Evolutionary conservation across 2,888 invertebrate genomes (phyloP).

Genomic region (Phrixothrix hirtus): DNA sequence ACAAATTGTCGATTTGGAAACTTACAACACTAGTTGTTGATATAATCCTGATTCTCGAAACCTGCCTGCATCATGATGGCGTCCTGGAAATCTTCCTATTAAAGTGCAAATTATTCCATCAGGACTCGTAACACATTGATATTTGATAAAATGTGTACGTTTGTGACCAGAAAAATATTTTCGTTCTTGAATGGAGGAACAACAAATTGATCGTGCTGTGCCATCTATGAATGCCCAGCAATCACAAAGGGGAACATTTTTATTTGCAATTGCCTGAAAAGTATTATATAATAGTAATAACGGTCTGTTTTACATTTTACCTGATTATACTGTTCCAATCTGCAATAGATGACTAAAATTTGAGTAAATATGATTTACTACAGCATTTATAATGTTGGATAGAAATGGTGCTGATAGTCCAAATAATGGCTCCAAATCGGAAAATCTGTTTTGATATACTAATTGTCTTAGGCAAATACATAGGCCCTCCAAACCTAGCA

Average conservation of each 20-base stretch:
- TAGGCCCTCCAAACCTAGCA: no score
- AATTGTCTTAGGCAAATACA: no score
- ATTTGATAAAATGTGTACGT: slow-evolving; percentile 33
- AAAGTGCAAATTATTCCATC: slow-evolving; percentile 33
- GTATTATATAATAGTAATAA: no score
- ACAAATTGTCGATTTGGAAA: not conserved
- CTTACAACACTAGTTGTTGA: not conserved
- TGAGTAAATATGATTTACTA: no score
- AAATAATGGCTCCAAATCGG: no score
- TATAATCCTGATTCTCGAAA: slow-evolving; percentile 27
- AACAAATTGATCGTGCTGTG: slow-evolving; percentile 29
- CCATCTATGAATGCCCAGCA: slow-evolving; percentile 34
- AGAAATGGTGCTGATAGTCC: no score
- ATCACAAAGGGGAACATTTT: no score
- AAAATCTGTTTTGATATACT: no score
- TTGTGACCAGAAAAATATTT: slow-evolving; percentile 34
- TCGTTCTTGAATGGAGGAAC: slow-evolving; percentile 27
- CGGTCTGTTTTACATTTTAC: no score
- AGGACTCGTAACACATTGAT: slow-evolving; percentile 33
- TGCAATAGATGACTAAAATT: no score
- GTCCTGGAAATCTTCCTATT: slow-evolving; percentile 26
- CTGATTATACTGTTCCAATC: no score
- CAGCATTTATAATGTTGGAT: no score
- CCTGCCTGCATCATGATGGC: slow-evolving; percentile 35
- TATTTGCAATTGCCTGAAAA: slow-evolving; percentile 10